Conservation (phyloP, 2,888 invertebrate species). For the Pristionchus fissidentatus region DNA sequence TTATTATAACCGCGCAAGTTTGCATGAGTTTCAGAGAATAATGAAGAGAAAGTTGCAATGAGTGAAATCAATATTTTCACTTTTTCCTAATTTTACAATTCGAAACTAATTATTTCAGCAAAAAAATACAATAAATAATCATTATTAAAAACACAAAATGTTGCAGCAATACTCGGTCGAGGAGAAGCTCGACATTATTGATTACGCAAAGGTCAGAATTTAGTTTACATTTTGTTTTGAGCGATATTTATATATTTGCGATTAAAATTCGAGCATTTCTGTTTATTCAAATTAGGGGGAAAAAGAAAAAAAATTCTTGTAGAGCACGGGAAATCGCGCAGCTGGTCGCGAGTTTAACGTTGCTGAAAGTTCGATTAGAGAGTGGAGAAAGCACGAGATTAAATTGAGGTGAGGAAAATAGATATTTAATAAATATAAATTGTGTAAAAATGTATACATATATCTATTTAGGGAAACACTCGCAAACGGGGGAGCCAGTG, state of each 20-base stretch:
- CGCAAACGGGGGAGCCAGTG: background rate
- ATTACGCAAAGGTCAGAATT: slow-evolving; percentile 57
- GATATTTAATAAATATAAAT: background rate
- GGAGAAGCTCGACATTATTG: slow-evolving; percentile 69
- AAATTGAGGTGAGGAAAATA: slow-evolving; percentile 59
- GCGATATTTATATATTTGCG: slow-evolving; percentile 62
- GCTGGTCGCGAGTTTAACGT: slow-evolving; percentile 74
- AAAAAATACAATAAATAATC: background rate
- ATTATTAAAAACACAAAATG: background rate
- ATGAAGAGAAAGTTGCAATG: background rate
- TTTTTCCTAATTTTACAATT: too few species aligned
- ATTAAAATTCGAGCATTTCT: slow-evolving; percentile 46
- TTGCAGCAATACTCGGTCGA: slow-evolving; percentile 59
- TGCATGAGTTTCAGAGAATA: background rate
- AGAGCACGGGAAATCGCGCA: slow-evolving; percentile 64
- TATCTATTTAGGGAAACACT: background rate
- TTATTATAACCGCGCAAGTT: background rate
- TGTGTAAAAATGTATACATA: background rate
- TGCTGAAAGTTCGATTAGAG: slow-evolving; percentile 72
- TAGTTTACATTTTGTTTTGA: slow-evolving; percentile 48
- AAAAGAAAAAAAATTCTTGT: background rate
- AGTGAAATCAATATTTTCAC: background rate
- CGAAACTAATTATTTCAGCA: too few species aligned
- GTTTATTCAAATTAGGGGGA: background rate
- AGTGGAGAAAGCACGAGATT: slow-evolving; percentile 74